phyloP scores from a whole-genome alignment of 2,888 invertebrate species.

The Agriopis leucophaearia region DNA sequence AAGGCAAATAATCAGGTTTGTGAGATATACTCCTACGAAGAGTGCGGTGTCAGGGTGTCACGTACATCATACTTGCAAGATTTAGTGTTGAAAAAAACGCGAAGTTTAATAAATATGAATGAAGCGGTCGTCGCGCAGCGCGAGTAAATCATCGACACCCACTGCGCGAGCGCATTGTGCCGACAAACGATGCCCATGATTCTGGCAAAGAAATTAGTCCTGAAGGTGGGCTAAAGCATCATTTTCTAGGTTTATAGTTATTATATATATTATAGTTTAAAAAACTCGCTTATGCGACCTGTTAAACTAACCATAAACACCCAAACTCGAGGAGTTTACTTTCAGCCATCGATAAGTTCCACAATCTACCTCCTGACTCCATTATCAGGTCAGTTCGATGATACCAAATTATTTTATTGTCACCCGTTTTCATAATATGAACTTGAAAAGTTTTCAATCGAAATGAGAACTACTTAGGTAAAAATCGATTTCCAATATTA shows the following conservation, averaged over 20 bases:
- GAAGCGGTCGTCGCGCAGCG: conserved; percentile 63
- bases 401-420: too few species aligned
- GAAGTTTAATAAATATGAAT: conserved; percentile 80
- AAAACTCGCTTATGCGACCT: too few species aligned
- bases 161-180: conserved; percentile 69
- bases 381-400: too few species aligned
- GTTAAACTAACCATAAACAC: too few species aligned
- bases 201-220: neutral
- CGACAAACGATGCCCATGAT: conserved; percentile 29
- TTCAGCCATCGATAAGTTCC: too few species aligned
- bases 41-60: conserved; percentile 61
- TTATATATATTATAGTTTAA: too few species aligned
- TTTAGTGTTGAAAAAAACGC: conserved; percentile 76
- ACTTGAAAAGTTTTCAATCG: too few species aligned
- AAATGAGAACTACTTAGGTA: too few species aligned
- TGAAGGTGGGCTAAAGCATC: neutral
- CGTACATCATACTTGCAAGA: conserved; percentile 67
- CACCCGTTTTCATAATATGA: too few species aligned
- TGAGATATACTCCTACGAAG: conserved; percentile 40
- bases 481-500: too few species aligned
- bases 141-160: conserved; percentile 80
- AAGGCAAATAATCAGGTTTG: conserved; percentile 37
- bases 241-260: neutral
- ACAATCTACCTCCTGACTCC: too few species aligned
- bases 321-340: too few species aligned